phyloP scores from a whole-genome alignment of 2,797 vertebrate genomes.

The Cyprinella venusta region DNA sequence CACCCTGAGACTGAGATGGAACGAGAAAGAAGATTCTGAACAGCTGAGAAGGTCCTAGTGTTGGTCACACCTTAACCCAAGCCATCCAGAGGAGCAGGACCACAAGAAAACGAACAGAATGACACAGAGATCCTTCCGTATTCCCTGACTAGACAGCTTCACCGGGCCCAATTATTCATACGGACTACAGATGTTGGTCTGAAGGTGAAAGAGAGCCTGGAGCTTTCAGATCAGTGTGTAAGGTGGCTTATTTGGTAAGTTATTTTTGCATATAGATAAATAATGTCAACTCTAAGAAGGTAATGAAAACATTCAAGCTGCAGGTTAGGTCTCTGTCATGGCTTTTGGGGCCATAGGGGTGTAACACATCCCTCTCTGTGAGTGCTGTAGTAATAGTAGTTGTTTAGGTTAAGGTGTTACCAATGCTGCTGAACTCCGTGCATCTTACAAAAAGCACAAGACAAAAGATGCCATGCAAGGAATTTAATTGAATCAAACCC shows the following conservation, averaged over 20 bases:
- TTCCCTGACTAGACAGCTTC: not conserved
- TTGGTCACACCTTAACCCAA: conserved; percentile 72
- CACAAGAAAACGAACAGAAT: not conserved
- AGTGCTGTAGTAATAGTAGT: conserved; percentile 29
- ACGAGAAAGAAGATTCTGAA: conserved; percentile 59
- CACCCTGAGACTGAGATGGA: conserved; percentile 54
- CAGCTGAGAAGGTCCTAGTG: conserved; percentile 56
- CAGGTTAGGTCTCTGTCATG: not conserved
- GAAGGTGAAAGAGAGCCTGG: not conserved
- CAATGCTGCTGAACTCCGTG: conserved; percentile 40
- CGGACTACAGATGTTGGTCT: conserved; percentile 6
- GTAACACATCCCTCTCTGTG: not conserved
- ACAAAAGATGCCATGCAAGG: conserved; percentile 18
- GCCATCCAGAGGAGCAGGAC: conserved; percentile 41
- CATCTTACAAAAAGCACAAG: conserved; percentile 8
- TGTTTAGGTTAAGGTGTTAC: conserved; percentile 65
- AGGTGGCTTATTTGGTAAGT: conserved; percentile 22
- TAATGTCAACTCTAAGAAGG: not conserved
- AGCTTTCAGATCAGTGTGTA: conserved; percentile 17
- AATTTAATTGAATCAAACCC: conserved; percentile 31
- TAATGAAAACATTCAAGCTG: not conserved
- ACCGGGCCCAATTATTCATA: conserved; percentile 6
- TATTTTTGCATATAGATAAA: conserved; percentile 11
- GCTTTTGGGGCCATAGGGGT: not conserved
- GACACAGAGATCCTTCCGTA: not conserved